Percentiles rank a stretch among this genome's conserved stretches.
phyloP scores from a whole-genome alignment of 2,113 vertebrate genomes.

The Halichoerus grypus region DNA sequence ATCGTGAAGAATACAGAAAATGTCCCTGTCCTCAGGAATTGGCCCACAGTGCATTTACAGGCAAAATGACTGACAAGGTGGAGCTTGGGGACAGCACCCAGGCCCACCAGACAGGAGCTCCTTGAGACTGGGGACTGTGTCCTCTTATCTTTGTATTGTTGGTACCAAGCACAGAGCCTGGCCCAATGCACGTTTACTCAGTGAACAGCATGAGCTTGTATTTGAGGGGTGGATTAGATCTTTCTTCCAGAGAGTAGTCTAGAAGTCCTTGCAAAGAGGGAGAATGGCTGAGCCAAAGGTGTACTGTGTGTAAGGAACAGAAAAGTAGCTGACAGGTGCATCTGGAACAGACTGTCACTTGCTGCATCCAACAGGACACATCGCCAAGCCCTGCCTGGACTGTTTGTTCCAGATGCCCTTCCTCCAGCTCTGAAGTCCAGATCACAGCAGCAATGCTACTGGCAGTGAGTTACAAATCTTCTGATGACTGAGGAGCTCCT shows the following conservation, averaged over 20 bases:
- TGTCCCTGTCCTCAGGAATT: rapidly evolving
- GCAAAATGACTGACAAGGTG: background rate
- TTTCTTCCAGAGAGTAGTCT: background rate
- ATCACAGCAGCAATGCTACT: conserved; percentile 3
- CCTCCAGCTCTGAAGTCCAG: background rate
- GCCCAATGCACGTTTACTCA: background rate
- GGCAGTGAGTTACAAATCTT: background rate
- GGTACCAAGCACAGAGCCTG: background rate
- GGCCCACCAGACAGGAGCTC: background rate
- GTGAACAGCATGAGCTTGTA: background rate
- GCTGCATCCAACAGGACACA: background rate
- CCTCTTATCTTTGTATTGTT: background rate
- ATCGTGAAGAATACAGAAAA: background rate
- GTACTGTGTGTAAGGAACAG: background rate
- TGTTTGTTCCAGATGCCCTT: background rate
- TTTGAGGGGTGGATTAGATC: background rate
- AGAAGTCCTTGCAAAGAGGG: background rate
- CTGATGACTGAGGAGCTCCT: background rate
- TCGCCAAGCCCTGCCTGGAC: background rate
- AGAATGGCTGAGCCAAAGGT: background rate
- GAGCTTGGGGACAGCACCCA: background rate
- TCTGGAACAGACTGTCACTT: background rate
- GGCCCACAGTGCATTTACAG: background rate
- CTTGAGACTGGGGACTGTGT: background rate
- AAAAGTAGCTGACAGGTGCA: background rate